Evolutionary conservation across 2,113 vertebrate species (phyloP).

Genomic region (Orthonyx spaldingii): DNA sequence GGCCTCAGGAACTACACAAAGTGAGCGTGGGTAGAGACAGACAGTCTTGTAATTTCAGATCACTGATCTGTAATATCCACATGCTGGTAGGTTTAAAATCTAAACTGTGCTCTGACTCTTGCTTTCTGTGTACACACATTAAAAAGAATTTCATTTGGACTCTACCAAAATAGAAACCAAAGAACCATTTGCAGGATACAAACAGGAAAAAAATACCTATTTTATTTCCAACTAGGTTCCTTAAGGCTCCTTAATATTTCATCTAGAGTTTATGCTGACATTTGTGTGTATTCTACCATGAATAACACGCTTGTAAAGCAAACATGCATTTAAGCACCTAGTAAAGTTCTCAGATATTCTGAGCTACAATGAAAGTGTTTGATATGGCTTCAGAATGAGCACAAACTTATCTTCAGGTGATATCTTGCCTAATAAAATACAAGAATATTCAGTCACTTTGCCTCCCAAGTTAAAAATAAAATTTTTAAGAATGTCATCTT

Average conservation of each 20-base stretch:
- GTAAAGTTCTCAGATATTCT: not conserved
- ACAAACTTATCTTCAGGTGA: not conserved
- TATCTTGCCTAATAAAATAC: not conserved
- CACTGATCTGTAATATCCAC: not conserved
- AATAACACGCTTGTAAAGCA: not conserved
- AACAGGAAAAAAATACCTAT: not conserved
- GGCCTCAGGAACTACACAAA: not conserved
- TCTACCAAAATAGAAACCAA: not conserved
- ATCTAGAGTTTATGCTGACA: not conserved
- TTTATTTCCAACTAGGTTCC: not conserved
- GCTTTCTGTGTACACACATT: not conserved
- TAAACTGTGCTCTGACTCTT: not conserved
- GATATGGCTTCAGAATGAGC: not conserved
- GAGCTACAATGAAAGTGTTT: not conserved
- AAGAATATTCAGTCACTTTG: not conserved
- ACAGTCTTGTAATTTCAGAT: not conserved
- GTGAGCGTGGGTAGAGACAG: not conserved
- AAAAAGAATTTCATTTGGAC: not conserved
- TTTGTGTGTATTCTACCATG: not conserved
- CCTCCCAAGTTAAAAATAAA: not conserved
- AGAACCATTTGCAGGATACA: not conserved
- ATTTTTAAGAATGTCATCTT: not conserved
- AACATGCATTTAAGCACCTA: not conserved
- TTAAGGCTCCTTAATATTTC: not conserved
- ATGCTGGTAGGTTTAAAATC: not conserved